Percentiles rank a stretch among this genome's conserved stretches.
Conservation (phyloP, 2,888 invertebrate genomes). For the Orthosia incerta region DNA sequence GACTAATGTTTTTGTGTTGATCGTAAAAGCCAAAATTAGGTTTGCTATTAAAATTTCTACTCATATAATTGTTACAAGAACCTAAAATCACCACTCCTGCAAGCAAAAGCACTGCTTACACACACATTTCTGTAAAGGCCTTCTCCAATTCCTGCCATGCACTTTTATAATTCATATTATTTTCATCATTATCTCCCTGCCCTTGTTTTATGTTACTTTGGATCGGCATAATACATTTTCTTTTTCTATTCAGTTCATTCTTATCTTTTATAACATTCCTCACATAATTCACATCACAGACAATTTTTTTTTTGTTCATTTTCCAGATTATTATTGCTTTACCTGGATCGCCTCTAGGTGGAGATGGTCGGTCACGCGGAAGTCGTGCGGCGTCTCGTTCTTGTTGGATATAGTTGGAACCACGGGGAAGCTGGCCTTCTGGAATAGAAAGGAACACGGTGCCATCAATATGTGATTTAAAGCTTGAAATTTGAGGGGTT, state of each 20-base stretch:
- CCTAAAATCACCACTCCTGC: background rate
- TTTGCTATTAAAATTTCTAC: background rate
- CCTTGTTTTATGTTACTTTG: too few species aligned
- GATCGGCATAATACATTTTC: too few species aligned
- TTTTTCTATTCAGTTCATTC: too few species aligned
- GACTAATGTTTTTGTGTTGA: conserved; percentile 13
- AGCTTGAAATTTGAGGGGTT: background rate
- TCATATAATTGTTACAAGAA: background rate
- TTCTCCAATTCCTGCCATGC: too few species aligned
- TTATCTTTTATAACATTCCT: too few species aligned
- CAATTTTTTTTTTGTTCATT: too few species aligned
- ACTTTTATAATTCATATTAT: too few species aligned
- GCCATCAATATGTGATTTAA: background rate
- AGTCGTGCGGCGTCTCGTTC: conserved; percentile 87
- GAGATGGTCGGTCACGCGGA: conserved; percentile 87
- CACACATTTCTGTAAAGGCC: too few species aligned
- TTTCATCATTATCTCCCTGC: too few species aligned
- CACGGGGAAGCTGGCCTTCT: conserved; percentile 96
- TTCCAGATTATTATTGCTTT: conserved; percentile 73
- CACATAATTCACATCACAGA: too few species aligned
- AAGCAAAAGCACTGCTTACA: background rate
- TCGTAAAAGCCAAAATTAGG: conserved; percentile 4
- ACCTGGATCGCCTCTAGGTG: conserved; percentile 92
- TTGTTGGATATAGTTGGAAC: conserved; percentile 93
- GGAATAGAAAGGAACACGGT: conserved; percentile 73